A percentile compares a stretch with the other conserved stretches of the same genome.
Conservation (phyloP, 2,888 invertebrate species). For the Epinotia nisella region DNA sequence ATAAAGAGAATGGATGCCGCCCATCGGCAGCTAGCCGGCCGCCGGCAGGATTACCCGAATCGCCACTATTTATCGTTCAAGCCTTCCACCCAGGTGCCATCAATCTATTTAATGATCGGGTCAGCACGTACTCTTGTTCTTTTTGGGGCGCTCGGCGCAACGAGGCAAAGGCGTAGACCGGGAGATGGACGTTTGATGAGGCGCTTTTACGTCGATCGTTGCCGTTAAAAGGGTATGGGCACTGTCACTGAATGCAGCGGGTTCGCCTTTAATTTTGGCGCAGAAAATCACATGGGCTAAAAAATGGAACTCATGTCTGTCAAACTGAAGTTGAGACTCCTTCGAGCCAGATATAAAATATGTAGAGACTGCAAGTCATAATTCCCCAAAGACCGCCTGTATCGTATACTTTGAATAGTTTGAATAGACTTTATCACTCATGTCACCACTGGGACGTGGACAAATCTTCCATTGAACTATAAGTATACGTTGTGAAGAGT, state of each 20-base stretch:
- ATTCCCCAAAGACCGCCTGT: conserved; percentile 1
- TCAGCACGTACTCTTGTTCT: conserved; percentile 82
- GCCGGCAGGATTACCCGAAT: conserved; percentile 83
- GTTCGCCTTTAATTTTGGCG: not conserved
- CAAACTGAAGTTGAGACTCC: not conserved
- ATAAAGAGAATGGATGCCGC: conserved; percentile 85
- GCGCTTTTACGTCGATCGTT: conserved; percentile 80
- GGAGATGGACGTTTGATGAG: conserved; percentile 84
- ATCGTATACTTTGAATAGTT: too few relatives aligned
- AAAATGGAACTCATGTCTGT: not conserved
- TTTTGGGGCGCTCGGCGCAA: conserved; percentile 74
- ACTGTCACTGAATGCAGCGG: conserved; percentile 15
- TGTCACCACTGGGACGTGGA: conserved; percentile 27
- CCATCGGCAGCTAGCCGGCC: conserved; percentile 78
- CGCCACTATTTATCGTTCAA: conserved; percentile 84
- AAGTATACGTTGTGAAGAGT: conserved; percentile 38
- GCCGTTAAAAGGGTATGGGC: conserved; percentile 72
- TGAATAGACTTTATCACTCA: conserved; percentile 27
- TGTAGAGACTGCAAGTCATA: not conserved
- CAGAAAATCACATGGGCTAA: not conserved
- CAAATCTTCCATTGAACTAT: conserved; percentile 27
- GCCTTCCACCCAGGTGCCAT: conserved; percentile 84
- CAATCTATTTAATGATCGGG: conserved; percentile 85
- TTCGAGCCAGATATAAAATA: not conserved
- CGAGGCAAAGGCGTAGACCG: conserved; percentile 63